Evolutionary conservation across 2,797 vertebrate genomes (phyloP).

Genomic region (Squalus acanthias): DNA sequence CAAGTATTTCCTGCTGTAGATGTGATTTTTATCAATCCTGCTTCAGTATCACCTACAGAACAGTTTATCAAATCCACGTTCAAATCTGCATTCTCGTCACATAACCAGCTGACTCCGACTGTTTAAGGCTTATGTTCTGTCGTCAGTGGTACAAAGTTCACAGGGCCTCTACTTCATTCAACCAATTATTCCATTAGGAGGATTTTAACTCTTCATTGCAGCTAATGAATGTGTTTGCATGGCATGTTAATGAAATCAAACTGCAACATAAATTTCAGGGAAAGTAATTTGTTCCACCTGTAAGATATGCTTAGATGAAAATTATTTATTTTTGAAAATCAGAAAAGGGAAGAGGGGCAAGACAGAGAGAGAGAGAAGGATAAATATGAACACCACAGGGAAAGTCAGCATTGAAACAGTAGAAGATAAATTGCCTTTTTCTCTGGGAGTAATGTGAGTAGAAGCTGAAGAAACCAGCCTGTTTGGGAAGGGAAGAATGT

Average conservation of each 20-base stretch:
- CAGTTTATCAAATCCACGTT: background rate
- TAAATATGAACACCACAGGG: background rate
- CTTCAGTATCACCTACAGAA: background rate
- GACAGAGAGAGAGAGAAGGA: background rate
- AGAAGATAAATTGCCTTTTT: background rate
- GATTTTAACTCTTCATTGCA: background rate
- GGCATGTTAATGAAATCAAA: background rate
- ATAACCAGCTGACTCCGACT: background rate
- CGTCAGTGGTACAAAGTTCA: background rate
- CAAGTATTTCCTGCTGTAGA: background rate
- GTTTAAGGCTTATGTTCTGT: background rate
- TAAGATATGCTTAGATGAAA: background rate
- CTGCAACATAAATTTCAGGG: background rate
- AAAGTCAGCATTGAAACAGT: background rate
- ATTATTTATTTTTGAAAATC: background rate
- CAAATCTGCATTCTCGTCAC: background rate
- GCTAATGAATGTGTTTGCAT: background rate
- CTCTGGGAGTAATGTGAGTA: background rate
- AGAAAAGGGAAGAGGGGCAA: background rate
- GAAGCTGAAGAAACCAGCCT: background rate
- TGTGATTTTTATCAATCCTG: background rate
- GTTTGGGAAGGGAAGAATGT: background rate
- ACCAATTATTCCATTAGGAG: background rate
- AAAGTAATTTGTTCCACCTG: background rate
- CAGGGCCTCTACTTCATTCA: background rate